Evolutionary conservation across 2,888 invertebrate genomes (phyloP), one percentile per base, ranked within the genome.

Genomic region (Eupithecia subumbrata): DNA sequence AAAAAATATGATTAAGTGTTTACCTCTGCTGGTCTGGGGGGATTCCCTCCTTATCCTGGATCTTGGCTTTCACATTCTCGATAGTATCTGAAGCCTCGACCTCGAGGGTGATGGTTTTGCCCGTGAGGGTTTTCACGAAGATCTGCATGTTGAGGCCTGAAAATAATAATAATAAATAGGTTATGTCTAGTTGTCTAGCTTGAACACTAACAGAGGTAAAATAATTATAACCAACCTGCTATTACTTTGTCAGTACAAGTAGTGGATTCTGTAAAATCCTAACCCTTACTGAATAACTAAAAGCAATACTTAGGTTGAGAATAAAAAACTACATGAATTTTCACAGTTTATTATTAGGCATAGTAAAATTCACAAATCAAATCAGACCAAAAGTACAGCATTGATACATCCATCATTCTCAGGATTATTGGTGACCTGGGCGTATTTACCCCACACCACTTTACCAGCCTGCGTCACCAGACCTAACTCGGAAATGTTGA

Each of bases 371-470:
- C 73, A 71, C 40, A 80, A 79, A 72, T 96, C 30, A 80, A 80
- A 72, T 96, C 96, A 99, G 81, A 99, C 98, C 90, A 99, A 96
- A 78, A 99, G 96, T 78, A 99, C 98, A 88, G 99, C 99, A 95
- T 99, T 99, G 77, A 99, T 99, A 88, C 99, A 99, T 25, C 99
- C 99, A 95, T 99, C 99, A 94, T 99, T 99, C 92, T 99, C 99
- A 0, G 99, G 99, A 94, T 99, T 98, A 92, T 99, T 99, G 0
- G 99, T 99, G 25, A 99, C 99, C 93, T 99, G 99, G 0, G 99
- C 99, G 90, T 99, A 99, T 95, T 99, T 99, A 76, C 99, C 99
- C 99, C 99, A 99, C 0, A 99, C 98, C 69, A 99, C 99, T 96
- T 99, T 99, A 77, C 99, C 99, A 12, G 98, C 98, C 90, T 99